phyloP scores from a whole-genome alignment of 2,113 vertebrate species.

The Electrona antarctica region DNA sequence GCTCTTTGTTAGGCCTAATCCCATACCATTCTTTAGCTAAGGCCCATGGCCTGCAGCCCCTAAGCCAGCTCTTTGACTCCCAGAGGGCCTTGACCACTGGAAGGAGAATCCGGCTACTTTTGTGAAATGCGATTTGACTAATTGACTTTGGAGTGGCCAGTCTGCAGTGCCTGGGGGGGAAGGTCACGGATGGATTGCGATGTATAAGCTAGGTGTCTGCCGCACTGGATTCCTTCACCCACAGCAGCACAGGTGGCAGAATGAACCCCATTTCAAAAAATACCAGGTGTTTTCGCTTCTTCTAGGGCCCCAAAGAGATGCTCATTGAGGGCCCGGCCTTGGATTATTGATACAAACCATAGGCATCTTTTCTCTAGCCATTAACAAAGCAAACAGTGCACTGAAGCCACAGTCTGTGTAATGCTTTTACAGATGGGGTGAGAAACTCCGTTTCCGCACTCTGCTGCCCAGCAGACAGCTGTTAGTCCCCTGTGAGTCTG shows the following conservation, averaged over 20 bases:
- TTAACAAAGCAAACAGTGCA: conserved; percentile 59
- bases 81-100: conserved; percentile 65
- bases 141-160: conserved; percentile 81
- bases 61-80: conserved; percentile 70
- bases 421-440: conserved; percentile 64
- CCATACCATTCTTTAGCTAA: conserved; percentile 55
- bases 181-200: conserved; percentile 24
- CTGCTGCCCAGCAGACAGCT: conserved; percentile 62
- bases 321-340: not conserved
- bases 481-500: conserved; percentile 32
- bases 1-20: conserved; percentile 81
- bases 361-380: conserved; percentile 37
- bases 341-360: conserved; percentile 33
- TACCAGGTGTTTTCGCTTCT: conserved; percentile 16
- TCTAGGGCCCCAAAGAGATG: conserved; percentile 30
- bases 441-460: conserved; percentile 39
- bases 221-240: conserved; percentile 21
- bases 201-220: conserved; percentile 28
- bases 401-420: conserved; percentile 38
- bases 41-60: conserved; percentile 55
- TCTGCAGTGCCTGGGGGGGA: conserved; percentile 48
- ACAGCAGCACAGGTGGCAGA: conserved; percentile 41
- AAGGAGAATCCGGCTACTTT: conserved; percentile 73
- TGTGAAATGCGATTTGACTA: conserved; percentile 82
- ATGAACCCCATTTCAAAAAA: conserved; percentile 37